Base-by-base conservation (phyloP, 1,140 invertebrate genomes). In the Metaphire vulgaris region DNA sequence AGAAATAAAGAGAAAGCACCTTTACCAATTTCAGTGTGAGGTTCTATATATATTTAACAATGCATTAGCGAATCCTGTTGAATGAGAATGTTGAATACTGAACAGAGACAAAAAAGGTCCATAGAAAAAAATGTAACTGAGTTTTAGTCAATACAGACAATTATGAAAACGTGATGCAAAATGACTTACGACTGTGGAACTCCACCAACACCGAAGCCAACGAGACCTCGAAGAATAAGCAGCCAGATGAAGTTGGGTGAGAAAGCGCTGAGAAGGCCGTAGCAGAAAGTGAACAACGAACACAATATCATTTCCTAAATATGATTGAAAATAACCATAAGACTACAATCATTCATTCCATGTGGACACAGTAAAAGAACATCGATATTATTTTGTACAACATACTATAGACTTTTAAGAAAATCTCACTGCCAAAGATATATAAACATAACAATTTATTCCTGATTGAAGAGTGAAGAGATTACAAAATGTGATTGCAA, bases 191-290 rank as follows among this genome's bases (percentile, higher is more conserved):
- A 95, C 87, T 98, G 96, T 76, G 95, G 94, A 33, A 95, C 93
- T 86, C 95, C 96, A 78, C 96, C 95, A 83, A 98, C 96, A 30
- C 94, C 94, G 89, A 98, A 97, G 16, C 96, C 96, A 68, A 97
- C 95, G 1, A 97, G 88, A 56, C 94, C 93, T 84, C 96, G 88
- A 32, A 98, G 88, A 74, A 97, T 89, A 26, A 98, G 85, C 33
- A 98, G 89, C 93, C 95, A 96, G 33, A 92, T 89, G 83, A 94
- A 97, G 83, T 91, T 95, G 28, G 95, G 94, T 0, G 95, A 91
- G 83, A 97, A 91, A 0, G 95, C 90, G 87, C 94, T 96, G 26
- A 97, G 83, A 66, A 96, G 88, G 33, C 95, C 95, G 87, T 95
- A 97, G 83, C 94, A 94, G 86, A 94, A 95, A 56, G 97, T 87